Base-by-base conservation (phyloP, 2,797 vertebrate genomes). In the Sebastes elongatus region DNA sequence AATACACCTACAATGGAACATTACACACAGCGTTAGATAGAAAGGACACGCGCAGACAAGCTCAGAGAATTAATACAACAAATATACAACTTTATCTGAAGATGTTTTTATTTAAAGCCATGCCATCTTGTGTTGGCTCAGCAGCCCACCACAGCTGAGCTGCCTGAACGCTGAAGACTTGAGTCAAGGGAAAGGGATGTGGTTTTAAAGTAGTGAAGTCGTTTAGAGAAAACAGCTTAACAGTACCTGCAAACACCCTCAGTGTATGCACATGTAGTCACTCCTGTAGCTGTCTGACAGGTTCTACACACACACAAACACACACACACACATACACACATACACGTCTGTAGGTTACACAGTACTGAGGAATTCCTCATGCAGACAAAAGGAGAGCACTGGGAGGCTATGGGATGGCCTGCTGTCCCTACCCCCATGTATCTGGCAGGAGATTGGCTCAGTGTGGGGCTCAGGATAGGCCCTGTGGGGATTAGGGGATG, bases 101-200 rank as follows among this genome's bases (percentile, higher is more conserved):
- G 27, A 6, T 28, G 9, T 2, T 52, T 56, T 32, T 64, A 55
- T 64, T 81, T 49, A 61, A 77, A 82, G 33, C 3, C 10, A 6
- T 53, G 55, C 33, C 38, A 11, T 60, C 10, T 30, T 71, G 14
- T 74, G 28, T 52, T 22, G 2, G 2, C 76, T 78, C 30, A 74
- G 56, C 35, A n/a, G 42, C 35, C 38, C 65, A 4, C 20, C 62
- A 56, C 75, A 74, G 72, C 60, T 32, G 85, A 84, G 55, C 56
- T 76, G 66, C 65, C 63, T 55, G 2, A 88, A 77, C 49, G 33
- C 30, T 59, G 32, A 28, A 59, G 46, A 25, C 61, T n/a, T 33
- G 6, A 69, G 28, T 42, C 1, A 62, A 68, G 79, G 83, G 86
- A 90, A 91, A 38, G 79, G 93, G 92, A 94, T 92, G 94, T 94